These are phyloP conservation scores for Charanyca ferruginea DNA, from an alignment of 2,888 invertebrate genomes.

Conservation along the genomic window DNA sequence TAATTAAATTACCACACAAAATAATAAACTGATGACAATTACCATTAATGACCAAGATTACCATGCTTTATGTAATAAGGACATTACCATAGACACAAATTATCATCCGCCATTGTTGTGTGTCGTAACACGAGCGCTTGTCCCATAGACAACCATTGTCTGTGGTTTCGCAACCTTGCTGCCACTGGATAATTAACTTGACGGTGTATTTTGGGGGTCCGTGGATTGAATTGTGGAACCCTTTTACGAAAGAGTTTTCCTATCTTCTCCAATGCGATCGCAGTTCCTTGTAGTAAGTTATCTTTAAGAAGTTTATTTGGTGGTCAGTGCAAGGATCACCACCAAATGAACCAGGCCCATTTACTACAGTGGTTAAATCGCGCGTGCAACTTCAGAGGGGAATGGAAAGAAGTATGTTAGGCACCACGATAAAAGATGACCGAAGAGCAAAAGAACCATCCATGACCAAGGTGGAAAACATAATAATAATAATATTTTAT, in stretches of 20 bases:
- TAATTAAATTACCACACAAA: conserved; percentile 32
- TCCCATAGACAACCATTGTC: conserved; percentile 71
- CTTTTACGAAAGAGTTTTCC: not conserved
- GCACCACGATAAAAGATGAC: too few relatives aligned
- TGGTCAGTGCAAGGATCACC: too few relatives aligned
- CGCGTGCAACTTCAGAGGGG: too few relatives aligned
- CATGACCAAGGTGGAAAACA: too few relatives aligned
- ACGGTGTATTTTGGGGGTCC: conserved; percentile 47
- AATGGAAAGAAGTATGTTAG: too few relatives aligned
- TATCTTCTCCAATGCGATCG: not conserved
- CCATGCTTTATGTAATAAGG: conserved; percentile 63
- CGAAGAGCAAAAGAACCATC: too few relatives aligned
- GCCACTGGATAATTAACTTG: conserved; percentile 63
- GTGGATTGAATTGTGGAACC: not conserved
- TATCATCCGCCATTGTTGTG: conserved; percentile 67
- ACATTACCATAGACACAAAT: conserved; percentile 65
- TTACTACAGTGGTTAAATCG: too few relatives aligned
- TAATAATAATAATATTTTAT: too few relatives aligned
- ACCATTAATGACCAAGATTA: conserved; percentile 52
- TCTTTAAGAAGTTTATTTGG: too few relatives aligned
- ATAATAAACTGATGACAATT: conserved; percentile 50
- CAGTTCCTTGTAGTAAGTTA: too few relatives aligned
- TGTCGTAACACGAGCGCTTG: conserved; percentile 67
- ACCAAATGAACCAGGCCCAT: too few relatives aligned
- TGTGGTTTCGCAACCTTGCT: conserved; percentile 67